These are phyloP conservation scores for Aricia artaxerxes DNA, from an alignment of 2,888 invertebrate genomes.

Conservation along the genomic window DNA sequence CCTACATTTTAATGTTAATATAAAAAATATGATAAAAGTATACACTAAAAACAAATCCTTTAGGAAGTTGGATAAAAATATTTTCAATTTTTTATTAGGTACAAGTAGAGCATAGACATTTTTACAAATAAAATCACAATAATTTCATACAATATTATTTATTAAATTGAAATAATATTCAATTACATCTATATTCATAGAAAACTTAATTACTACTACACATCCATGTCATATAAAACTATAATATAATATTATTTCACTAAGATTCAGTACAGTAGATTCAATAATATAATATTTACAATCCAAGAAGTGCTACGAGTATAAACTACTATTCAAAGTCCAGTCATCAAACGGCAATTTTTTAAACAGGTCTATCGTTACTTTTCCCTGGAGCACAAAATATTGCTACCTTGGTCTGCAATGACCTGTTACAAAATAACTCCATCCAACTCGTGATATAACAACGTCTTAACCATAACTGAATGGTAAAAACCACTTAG, in stretches of 20 bases:
- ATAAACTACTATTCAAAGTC: background rate
- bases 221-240: slow-evolving; percentile 16
- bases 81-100: too few species aligned
- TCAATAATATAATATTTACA: slow-evolving; percentile 7
- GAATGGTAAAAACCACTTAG: background rate
- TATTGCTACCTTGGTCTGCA: background rate
- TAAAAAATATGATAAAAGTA: too few species aligned
- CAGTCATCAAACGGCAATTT: background rate
- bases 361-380: background rate
- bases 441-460: background rate
- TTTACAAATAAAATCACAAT: background rate
- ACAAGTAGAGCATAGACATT: background rate
- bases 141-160: background rate
- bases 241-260: background rate
- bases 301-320: background rate
- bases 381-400: background rate
- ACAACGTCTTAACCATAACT: background rate
- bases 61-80: too few species aligned
- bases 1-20: too few species aligned
- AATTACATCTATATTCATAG: background rate
- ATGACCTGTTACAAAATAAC: background rate
- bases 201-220: slow-evolving; percentile 14
- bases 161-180: background rate
- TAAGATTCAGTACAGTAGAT: slow-evolving; percentile 7
- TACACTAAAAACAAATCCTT: too few species aligned